Evolutionary conservation across 2,113 vertebrate genomes (phyloP).

Genomic region (Ptychochromis oligacanthus): DNA sequence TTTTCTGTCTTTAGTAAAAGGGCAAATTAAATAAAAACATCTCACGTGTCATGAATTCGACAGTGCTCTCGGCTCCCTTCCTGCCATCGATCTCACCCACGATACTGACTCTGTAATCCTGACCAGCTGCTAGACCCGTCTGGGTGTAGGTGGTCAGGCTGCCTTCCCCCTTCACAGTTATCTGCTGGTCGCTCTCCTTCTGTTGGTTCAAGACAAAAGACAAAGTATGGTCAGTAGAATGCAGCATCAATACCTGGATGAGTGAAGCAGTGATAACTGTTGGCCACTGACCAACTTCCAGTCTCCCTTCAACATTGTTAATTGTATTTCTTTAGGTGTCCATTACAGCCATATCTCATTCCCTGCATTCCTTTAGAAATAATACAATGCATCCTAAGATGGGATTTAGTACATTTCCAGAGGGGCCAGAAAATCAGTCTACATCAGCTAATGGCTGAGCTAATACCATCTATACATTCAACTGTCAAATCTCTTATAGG

Average conservation of each 20-base stretch:
- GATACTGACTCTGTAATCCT: conserved; percentile 77
- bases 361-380: background rate
- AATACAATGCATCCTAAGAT: background rate
- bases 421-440: background rate
- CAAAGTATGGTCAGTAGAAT: background rate
- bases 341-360: background rate
- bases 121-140: conserved; percentile 78
- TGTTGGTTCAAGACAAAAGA: conserved; percentile 32
- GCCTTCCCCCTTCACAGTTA: conserved; percentile 64
- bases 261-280: background rate
- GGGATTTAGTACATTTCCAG: background rate
- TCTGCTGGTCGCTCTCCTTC: conserved; percentile 72
- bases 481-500: no score
- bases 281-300: background rate
- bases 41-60: conserved; percentile 79
- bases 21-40: background rate
- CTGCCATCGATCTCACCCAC: conserved; percentile 67
- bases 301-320: background rate
- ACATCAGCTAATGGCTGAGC: no score
- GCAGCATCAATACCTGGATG: background rate
- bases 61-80: conserved; percentile 58
- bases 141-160: conserved; percentile 71
- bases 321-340: background rate
- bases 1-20: background rate
- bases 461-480: no score